A percentile compares a stretch with the other conserved stretches of the same genome.
phyloP scores from a whole-genome alignment of 2,888 invertebrate genomes.

The Amblyteles armatorius region DNA sequence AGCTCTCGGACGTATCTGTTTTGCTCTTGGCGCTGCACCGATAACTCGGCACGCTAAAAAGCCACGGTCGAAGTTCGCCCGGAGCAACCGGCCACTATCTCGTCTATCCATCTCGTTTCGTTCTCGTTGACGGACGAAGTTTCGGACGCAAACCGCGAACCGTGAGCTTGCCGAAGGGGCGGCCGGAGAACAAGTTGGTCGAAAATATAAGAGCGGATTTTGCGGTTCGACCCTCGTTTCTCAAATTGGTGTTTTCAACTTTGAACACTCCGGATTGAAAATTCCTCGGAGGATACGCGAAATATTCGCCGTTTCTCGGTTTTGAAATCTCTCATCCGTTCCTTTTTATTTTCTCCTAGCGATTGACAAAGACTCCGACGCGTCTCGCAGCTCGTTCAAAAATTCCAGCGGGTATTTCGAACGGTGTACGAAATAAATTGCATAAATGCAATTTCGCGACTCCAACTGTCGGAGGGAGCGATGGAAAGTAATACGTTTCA shows the following conservation, averaged over 20 bases:
- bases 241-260: neutral
- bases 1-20: slow-evolving; percentile 16
- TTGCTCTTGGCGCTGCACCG: neutral
- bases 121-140: slow-evolving; percentile 6
- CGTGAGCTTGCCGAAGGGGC: neutral
- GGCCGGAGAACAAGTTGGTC: neutral
- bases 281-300: neutral
- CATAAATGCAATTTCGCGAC: neutral
- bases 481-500: slow-evolving; percentile 2
- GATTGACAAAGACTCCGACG: too few species aligned
- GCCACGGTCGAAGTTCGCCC: slow-evolving; percentile 20
- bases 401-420: neutral
- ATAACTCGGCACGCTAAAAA: slow-evolving; percentile 24
- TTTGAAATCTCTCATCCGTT: neutral
- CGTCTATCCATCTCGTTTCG: slow-evolving; percentile 11
- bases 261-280: neutral
- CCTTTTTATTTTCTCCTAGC: too few species aligned
- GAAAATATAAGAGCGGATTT: neutral
- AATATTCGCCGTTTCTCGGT: neutral
- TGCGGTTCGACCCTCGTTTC: neutral
- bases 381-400: neutral
- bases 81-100: neutral
- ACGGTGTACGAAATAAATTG: slow-evolving; percentile 7
- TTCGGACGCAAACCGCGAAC: slow-evolving; percentile 13
- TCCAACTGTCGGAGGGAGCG: neutral